Evolutionary conservation across 2,888 invertebrate species (phyloP), one percentile per base, ranked within the genome.

Genomic region (Brassicogethes aeneus): DNA sequence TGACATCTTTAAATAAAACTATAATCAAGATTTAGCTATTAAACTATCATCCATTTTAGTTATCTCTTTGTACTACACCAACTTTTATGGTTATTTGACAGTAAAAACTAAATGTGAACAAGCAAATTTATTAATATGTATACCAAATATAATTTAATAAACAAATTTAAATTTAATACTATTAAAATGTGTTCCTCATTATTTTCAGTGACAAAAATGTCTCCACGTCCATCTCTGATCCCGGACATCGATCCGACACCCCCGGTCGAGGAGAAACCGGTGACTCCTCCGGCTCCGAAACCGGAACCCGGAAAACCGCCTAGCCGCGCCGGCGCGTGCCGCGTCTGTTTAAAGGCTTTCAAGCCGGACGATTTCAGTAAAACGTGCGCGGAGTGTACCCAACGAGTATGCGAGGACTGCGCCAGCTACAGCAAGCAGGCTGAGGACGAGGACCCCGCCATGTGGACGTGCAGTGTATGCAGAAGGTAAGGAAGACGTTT

Each of bases 391-490:
- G 91, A 90, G 70, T 93, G 92, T 68, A 84, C 88, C 60, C 88
- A 90, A 62, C 80, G 87, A 53, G 62, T 92, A 38, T 92, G 92
- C 68, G 92, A 92, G 68, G 92, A 92, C 69, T 92, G 92, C 65
- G 90, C 91, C 51, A 90, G 89, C 39, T 92, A 92, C 67, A 90
- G 90, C 53, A 87, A 88, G 59, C 76, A 85, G 42, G 81, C 85
- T 46, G 85, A 86, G 59, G 84, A 85, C 50, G 86, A 89, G 59
- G 87, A 89, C 58, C 79, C 82, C 68, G 87, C 88, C 50, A 81
- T 80, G 55, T 92, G 91, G 91, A 80, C 86, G 43, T 92, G 91
- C 69, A 90, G 89, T 51, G 89, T 91, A 13, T 92, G 91, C 64
- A 80, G 90, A 17, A 60, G 66, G 63, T 62, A 51, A 46, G 43